Evolutionary conservation across 1,140 invertebrate species (phyloP).

Genomic region (Brachionus rotundiformis): DNA sequence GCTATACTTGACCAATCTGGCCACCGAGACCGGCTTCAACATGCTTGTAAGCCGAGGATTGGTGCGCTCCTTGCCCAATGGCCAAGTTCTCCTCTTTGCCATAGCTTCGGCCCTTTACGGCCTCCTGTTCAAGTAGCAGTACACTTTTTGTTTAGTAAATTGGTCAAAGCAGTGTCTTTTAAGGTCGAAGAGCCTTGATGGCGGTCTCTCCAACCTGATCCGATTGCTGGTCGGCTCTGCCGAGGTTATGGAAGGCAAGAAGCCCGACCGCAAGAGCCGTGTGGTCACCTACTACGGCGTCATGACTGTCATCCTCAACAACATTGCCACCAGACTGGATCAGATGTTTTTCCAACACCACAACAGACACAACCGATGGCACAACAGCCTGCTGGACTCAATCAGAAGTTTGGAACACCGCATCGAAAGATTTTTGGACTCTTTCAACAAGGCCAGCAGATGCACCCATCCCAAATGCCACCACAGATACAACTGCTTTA

Average conservation of each 20-base stretch:
- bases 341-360: slow-evolving; percentile 23
- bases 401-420: slow-evolving; percentile 17
- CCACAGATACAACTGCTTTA: slow-evolving; percentile 43
- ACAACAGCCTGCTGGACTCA: neutral
- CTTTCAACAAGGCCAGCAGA: neutral
- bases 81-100: slow-evolving; percentile 65
- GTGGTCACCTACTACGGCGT: slow-evolving; percentile 48
- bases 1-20: slow-evolving; percentile 74
- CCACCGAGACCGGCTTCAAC: slow-evolving; percentile 75
- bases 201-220: slow-evolving; percentile 26
- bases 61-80: slow-evolving; percentile 69
- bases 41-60: slow-evolving; percentile 72
- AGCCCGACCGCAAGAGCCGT: neutral
- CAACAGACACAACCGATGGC: slow-evolving; percentile 11
- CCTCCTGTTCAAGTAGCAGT: slow-evolving; percentile 28
- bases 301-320: slow-evolving; percentile 1
- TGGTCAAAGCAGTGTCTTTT: neutral
- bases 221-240: neutral
- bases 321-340: neutral
- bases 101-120: neutral
- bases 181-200: slow-evolving; percentile 20
- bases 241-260: neutral
- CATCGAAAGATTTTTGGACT: slow-evolving; percentile 29
- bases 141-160: neutral
- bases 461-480: neutral